Percentiles rank a stretch among this genome's conserved stretches.
These are phyloP conservation scores for Urocitellus parryii DNA, from an alignment of 2,113 vertebrate species.

Conservation along the genomic window DNA sequence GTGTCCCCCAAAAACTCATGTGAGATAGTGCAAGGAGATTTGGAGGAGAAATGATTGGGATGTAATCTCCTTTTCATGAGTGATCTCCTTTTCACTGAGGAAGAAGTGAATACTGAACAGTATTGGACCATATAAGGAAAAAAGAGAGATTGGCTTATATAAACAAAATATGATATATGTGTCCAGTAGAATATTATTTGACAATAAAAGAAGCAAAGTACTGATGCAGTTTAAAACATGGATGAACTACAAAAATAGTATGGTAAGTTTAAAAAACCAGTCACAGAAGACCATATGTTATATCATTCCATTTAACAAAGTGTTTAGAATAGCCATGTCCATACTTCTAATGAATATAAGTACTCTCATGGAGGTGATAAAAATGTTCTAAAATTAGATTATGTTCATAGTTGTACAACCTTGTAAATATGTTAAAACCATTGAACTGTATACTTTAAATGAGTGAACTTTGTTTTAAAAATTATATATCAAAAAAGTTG, in stretches of 20 bases:
- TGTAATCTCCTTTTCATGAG: not conserved
- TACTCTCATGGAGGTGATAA: not conserved
- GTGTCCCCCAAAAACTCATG: no score
- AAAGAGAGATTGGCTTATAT: not conserved
- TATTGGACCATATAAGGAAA: not conserved
- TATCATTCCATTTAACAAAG: conserved; percentile 31
- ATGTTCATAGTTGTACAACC: not conserved
- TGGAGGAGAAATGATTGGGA: no score
- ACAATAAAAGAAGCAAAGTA: not conserved
- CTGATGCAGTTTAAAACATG: not conserved
- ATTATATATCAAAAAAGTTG: not conserved
- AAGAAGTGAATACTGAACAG: not conserved
- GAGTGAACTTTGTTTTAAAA: conserved; percentile 17
- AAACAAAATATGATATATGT: not conserved
- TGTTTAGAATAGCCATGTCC: not conserved
- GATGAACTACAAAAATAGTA: not conserved
- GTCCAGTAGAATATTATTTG: conserved; percentile 35
- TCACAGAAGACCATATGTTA: not conserved
- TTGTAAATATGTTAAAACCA: conserved; percentile 21
- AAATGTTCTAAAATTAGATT: conserved; percentile 44
- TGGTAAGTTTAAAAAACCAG: not conserved
- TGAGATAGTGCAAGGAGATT: no score
- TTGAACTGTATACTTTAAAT: not conserved
- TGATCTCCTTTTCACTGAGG: no score
- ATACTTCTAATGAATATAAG: not conserved